Conservation (phyloP, 2,113 vertebrate genomes). For the Emydocephalus ijimae region DNA sequence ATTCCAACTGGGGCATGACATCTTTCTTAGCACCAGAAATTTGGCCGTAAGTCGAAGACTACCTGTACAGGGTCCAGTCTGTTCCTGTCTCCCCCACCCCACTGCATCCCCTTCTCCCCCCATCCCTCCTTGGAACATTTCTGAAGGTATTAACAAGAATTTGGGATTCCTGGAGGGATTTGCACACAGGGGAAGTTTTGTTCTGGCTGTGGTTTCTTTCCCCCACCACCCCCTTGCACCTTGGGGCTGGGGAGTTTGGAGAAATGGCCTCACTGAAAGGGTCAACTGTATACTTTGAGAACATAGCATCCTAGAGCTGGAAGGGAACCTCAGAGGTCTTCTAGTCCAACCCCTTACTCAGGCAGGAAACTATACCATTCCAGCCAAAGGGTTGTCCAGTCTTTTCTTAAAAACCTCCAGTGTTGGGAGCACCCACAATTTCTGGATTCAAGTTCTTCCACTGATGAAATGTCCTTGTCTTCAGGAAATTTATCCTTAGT, state of each 20-base stretch:
- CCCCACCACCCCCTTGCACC: background rate
- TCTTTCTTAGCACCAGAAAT: background rate
- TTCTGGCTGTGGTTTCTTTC: background rate
- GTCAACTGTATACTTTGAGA: background rate
- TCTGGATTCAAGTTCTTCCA: background rate
- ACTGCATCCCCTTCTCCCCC: rapidly evolving
- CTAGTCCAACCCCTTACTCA: background rate
- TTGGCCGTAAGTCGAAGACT: background rate
- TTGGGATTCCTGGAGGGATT: slow-evolving; percentile 29
- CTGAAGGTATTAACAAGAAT: slow-evolving; percentile 8
- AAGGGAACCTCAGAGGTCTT: background rate
- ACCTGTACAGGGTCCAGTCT: background rate
- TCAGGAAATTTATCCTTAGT: background rate
- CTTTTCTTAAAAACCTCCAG: background rate
- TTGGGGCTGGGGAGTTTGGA: background rate
- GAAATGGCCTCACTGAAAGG: background rate
- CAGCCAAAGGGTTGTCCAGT: too few species aligned
- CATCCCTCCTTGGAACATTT: background rate
- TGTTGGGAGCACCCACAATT: background rate
- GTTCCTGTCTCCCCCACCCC: too few species aligned
- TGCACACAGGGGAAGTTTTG: slow-evolving; percentile 3
- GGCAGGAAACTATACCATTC: background rate
- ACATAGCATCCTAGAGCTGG: background rate
- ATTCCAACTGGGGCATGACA: too few species aligned
- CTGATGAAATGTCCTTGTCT: background rate